Conservation (phyloP, 2,113 vertebrate species). For the Aptenodytes forsteri region DNA sequence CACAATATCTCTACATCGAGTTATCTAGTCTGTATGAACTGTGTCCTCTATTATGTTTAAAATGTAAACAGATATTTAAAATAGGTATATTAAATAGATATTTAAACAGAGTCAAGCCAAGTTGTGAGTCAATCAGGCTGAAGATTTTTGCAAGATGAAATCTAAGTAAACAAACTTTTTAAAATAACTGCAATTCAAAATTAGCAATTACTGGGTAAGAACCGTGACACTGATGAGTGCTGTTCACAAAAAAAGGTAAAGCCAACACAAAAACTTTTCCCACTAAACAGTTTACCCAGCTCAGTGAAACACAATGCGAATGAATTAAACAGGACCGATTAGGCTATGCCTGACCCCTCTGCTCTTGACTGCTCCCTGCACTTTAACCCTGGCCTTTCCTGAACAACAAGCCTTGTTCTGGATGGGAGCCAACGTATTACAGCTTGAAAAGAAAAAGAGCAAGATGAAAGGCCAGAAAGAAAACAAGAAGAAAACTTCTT, state of each 20-base stretch:
- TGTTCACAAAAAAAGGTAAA: not conserved
- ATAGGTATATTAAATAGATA: not conserved
- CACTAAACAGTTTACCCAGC: not conserved
- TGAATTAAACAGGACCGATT: constrained; percentile 55
- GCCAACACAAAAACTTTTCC: not conserved
- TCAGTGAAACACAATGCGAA: not conserved
- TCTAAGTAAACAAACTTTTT: not conserved
- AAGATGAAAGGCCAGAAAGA: constrained; percentile 22
- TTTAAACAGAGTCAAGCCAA: not conserved
- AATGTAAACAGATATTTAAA: not conserved
- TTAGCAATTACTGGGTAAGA: not conserved
- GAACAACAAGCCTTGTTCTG: constrained; percentile 47
- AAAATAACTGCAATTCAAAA: not conserved
- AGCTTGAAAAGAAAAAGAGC: constrained; percentile 28
- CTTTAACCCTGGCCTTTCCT: constrained; percentile 61
- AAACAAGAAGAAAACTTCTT: not conserved
- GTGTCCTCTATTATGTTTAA: not conserved
- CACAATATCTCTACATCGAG: not conserved
- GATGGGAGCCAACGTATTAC: not conserved
- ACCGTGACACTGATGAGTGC: not conserved
- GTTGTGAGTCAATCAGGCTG: not conserved
- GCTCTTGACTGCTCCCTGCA: constrained; percentile 57
- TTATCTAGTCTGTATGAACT: not conserved
- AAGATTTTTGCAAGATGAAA: constrained; percentile 3
- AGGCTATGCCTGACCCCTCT: constrained; percentile 59